Evolutionary conservation across 2,113 vertebrate genomes (phyloP).

Genomic region (Bubo scandiacus): DNA sequence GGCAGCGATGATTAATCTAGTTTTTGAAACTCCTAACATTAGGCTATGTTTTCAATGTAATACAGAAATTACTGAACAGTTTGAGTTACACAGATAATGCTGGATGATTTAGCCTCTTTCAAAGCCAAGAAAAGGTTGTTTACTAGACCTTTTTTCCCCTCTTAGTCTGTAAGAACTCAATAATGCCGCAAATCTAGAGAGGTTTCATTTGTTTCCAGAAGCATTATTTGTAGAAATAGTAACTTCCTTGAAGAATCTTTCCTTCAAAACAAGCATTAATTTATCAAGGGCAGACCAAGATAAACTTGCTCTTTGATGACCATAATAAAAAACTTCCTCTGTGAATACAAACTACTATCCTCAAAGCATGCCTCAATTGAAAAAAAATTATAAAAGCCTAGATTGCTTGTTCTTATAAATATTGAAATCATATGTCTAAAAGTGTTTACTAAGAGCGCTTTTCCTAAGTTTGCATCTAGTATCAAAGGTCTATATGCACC

Average conservation of each 20-base stretch:
- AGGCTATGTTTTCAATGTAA: not conserved
- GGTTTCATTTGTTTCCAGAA: not conserved
- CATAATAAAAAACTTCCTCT: not conserved
- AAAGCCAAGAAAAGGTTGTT: not conserved
- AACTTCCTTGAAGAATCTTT: not conserved
- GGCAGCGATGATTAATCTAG: not conserved
- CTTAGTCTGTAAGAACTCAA: not conserved
- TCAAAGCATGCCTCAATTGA: not conserved
- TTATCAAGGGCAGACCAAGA: constrained; percentile 4
- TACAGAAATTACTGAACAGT: not conserved
- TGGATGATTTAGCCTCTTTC: not conserved
- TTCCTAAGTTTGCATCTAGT: not conserved
- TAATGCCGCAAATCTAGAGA: not conserved
- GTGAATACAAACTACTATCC: not conserved
- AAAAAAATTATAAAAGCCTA: not conserved
- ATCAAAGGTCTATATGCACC: not conserved
- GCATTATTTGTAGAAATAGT: not conserved
- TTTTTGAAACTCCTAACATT: not conserved
- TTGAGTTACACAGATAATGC: not conserved
- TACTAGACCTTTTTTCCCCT: not conserved
- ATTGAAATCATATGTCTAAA: not conserved
- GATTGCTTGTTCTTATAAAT: not conserved
- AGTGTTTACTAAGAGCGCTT: not conserved
- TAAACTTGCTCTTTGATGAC: not conserved
- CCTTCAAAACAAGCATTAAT: constrained; percentile 11